Evolutionary conservation across 2,113 vertebrate species (phyloP).

Genomic region (Melanerpes formicivorus): DNA sequence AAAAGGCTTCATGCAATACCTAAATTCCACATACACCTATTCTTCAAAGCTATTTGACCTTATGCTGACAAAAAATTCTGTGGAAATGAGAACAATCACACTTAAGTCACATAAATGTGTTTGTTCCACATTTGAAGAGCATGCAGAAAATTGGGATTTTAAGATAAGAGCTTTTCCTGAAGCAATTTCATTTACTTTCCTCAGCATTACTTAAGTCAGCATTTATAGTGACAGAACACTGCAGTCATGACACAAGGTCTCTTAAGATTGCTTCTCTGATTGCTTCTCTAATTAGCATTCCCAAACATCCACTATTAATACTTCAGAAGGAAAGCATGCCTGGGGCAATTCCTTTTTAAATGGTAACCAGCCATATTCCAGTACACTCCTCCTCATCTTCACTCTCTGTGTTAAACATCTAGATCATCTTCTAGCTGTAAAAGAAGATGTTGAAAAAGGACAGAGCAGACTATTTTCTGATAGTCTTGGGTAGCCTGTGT

Average conservation of each 20-base stretch:
- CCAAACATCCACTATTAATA: not conserved
- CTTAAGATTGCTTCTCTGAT: not conserved
- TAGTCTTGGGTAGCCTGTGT: not conserved
- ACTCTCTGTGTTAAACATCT: not conserved
- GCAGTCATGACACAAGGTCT: not conserved
- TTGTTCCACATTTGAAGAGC: not conserved
- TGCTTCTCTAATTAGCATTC: not conserved
- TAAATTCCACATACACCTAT: not conserved
- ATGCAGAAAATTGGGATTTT: not conserved
- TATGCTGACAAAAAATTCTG: not conserved
- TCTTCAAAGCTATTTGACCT: not conserved
- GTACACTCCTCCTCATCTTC: not conserved
- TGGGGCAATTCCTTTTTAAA: not conserved
- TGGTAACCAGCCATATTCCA: not conserved
- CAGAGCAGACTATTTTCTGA: not conserved
- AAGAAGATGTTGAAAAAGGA: not conserved
- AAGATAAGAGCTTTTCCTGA: constrained; percentile 34
- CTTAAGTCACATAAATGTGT: not conserved
- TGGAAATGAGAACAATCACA: constrained; percentile 7
- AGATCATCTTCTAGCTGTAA: not conserved
- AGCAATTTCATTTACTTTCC: not conserved
- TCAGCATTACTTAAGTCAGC: not conserved
- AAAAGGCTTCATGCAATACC: not conserved
- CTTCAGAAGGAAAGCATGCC: not conserved
- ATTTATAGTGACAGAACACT: constrained; percentile 23